Conservation (phyloP, 1,140 invertebrate genomes). For the Mesaphorura yosii region DNA sequence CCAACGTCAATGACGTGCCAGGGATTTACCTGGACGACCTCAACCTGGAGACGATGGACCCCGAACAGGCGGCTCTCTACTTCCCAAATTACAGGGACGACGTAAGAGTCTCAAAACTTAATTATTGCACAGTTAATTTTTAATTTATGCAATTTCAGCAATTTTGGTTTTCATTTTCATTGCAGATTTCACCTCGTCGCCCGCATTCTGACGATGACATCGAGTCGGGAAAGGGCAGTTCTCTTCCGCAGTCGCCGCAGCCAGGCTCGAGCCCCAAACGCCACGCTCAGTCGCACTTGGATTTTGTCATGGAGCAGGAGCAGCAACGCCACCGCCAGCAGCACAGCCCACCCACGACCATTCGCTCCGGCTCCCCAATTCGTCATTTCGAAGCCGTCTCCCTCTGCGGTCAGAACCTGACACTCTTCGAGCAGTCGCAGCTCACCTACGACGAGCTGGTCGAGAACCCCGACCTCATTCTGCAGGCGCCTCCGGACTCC, state of each 20-base stretch:
- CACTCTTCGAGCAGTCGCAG: conserved; percentile 60
- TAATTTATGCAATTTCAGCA: too few species aligned
- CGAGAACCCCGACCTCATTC: conserved; percentile 57
- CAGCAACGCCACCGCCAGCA: neutral
- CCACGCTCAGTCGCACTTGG: conserved; percentile 11
- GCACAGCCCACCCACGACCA: neutral
- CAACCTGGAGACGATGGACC: conserved; percentile 74
- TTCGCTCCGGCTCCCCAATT: neutral
- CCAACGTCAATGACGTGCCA: conserved; percentile 48
- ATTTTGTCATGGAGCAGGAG: conserved; percentile 15
- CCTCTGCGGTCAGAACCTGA: conserved; percentile 55
- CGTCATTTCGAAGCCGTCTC: conserved; percentile 45
- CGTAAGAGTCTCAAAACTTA: conserved; percentile 1
- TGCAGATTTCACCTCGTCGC: neutral
- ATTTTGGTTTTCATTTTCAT: neutral
- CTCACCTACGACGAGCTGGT: conserved; percentile 74
- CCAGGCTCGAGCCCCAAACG: conserved; percentile 29
- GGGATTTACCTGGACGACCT: conserved; percentile 90
- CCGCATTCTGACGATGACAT: conserved; percentile 65
- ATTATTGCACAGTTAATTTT: neutral
- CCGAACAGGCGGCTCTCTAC: conserved; percentile 78
- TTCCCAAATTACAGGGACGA: conserved; percentile 47
- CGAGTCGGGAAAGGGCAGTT: conserved; percentile 88
- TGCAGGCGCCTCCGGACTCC: conserved; percentile 58
- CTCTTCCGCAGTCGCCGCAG: conserved; percentile 74